Conservation (phyloP, 2,113 vertebrate species). For the Nothobranchius furzeri region DNA sequence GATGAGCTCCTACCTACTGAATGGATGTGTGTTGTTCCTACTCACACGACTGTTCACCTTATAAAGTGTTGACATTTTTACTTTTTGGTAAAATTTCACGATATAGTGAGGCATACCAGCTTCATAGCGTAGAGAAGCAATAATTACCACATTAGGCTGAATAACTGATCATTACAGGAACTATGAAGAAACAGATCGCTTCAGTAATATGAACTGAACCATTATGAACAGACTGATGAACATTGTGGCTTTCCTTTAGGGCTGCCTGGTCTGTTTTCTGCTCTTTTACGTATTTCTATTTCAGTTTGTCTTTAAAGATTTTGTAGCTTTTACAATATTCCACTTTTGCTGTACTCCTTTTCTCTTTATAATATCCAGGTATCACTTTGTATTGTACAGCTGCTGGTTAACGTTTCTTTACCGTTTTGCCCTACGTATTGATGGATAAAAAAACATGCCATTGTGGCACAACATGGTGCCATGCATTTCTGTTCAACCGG, state of each 20-base stretch:
- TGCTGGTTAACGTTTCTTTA: conserved; percentile 28
- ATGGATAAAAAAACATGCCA: conserved; percentile 37
- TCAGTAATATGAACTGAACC: conserved; percentile 17
- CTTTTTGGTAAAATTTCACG: conserved; percentile 56
- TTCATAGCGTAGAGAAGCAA: conserved; percentile 78
- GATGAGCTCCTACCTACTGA: conserved; percentile 16
- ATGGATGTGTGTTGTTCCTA: conserved; percentile 27
- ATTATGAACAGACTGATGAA: conserved; percentile 19
- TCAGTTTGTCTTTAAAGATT: conserved; percentile 46
- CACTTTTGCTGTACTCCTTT: conserved; percentile 14
- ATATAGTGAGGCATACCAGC: conserved; percentile 56
- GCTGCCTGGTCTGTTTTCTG: conserved; percentile 30
- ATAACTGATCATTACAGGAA: conserved; percentile 26
- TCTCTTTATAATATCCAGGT: conserved; percentile 5
- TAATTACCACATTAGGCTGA: conserved; percentile 62
- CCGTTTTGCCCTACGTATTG: not conserved
- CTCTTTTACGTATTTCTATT: conserved; percentile 9
- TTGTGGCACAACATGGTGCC: conserved; percentile 23
- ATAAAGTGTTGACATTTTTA: conserved; percentile 57
- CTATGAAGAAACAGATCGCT: not conserved
- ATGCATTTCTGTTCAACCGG: conserved; percentile 11
- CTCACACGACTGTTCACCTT: conserved; percentile 55
- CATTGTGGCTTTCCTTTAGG: conserved; percentile 11
- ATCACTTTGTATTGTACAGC: not conserved
- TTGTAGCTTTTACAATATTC: conserved; percentile 55